Percentiles rank a stretch among this genome's conserved stretches.
These are phyloP conservation scores for Drosophila kepulauana DNA, from an alignment of 1,140 invertebrate genomes.

Conservation along the genomic window DNA sequence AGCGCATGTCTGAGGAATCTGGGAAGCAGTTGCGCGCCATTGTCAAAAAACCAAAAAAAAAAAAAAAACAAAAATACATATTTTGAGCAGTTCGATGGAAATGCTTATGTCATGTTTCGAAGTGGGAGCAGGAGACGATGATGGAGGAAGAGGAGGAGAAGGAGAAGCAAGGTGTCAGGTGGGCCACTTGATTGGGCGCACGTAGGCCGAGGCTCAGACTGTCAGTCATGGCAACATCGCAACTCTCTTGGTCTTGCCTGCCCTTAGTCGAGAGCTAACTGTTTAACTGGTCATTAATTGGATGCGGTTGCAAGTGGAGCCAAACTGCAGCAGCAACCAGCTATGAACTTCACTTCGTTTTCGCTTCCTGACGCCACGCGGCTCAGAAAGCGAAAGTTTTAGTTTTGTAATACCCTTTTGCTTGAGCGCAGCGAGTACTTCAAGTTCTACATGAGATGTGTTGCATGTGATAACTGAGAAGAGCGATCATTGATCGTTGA, in stretches of 20 bases:
- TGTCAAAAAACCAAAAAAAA: slow-evolving; percentile 56
- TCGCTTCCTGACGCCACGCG: slow-evolving; percentile 39
- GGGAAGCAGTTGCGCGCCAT: slow-evolving; percentile 44
- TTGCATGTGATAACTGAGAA: too few species aligned
- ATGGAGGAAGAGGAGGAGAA: background rate
- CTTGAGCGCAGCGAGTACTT: background rate
- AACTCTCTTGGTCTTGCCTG: slow-evolving; percentile 16
- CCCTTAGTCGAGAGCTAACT: slow-evolving; percentile 40
- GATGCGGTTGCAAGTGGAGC: slow-evolving; percentile 29
- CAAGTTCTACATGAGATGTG: background rate
- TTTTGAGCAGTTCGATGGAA: slow-evolving; percentile 41
- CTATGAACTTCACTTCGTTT: slow-evolving; percentile 6
- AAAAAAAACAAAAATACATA: background rate
- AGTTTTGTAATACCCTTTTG: slow-evolving; percentile 7
- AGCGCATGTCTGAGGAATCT: slow-evolving; percentile 14
- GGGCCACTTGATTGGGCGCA: slow-evolving; percentile 34
- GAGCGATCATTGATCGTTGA: too few species aligned
- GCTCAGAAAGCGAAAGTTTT: slow-evolving; percentile 35
- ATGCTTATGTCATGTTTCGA: slow-evolving; percentile 64
- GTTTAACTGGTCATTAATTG: slow-evolving; percentile 52
- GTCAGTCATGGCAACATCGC: background rate
- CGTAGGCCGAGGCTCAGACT: slow-evolving; percentile 27
- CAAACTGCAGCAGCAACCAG: slow-evolving; percentile 8
- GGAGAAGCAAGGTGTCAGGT: slow-evolving; percentile 24
- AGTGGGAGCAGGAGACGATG: background rate